Evolutionary conservation across 1,140 invertebrate species (phyloP).

Genomic region (Cotesia chilonis): DNA sequence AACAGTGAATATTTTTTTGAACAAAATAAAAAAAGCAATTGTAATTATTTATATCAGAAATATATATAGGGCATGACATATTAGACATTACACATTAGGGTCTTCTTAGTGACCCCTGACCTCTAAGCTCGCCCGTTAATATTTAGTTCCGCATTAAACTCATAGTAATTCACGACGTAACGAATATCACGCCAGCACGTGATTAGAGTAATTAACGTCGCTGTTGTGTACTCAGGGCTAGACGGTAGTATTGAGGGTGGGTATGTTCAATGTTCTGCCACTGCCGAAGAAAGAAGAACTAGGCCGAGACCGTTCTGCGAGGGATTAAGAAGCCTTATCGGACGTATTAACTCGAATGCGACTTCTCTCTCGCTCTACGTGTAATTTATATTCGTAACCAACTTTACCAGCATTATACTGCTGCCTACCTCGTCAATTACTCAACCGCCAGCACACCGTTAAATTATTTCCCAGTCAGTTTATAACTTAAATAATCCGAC

Average conservation of each 20-base stretch:
- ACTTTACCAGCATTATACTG: constrained; percentile 12
- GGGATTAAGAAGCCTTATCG: constrained; percentile 61
- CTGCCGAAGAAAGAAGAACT: constrained; percentile 45
- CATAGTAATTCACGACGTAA: constrained; percentile 21
- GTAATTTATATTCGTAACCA: constrained; percentile 54
- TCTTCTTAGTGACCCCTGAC: constrained; percentile 51
- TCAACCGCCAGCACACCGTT: not conserved
- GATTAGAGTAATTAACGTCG: constrained; percentile 58
- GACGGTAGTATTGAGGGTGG: constrained; percentile 37
- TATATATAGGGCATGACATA: not conserved
- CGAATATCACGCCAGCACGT: constrained; percentile 40
- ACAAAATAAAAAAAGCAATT: too few relatives aligned
- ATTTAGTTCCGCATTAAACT: constrained; percentile 23
- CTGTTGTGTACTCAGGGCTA: constrained; percentile 9
- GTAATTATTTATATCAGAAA: too few relatives aligned
- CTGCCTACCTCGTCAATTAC: constrained; percentile 27
- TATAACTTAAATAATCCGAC: too few relatives aligned
- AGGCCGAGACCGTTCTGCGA: constrained; percentile 55
- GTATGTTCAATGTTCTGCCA: not conserved
- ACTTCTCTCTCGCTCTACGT: constrained; percentile 40
- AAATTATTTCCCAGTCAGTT: too few relatives aligned
- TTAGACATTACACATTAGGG: constrained; percentile 45
- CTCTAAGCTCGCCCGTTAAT: constrained; percentile 23
- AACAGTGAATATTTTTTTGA: too few relatives aligned
- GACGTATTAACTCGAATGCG: constrained; percentile 38